Evolutionary conservation across 1,140 invertebrate species (phyloP).

Genomic region (Drosophila bifasciata): DNA sequence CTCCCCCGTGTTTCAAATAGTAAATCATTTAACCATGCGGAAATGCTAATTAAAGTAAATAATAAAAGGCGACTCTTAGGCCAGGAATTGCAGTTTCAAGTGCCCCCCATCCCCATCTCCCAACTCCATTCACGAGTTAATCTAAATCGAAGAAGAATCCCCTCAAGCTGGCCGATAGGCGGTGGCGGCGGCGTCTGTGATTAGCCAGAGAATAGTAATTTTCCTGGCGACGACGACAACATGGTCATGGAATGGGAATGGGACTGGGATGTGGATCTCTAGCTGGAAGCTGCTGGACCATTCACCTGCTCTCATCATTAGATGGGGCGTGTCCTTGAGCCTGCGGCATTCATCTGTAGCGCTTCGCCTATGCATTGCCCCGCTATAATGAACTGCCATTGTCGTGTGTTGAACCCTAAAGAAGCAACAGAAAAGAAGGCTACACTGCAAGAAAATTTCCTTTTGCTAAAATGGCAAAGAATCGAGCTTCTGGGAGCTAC

Average conservation of each 20-base stretch:
- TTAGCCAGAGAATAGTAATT: slow-evolving; percentile 68
- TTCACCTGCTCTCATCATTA: slow-evolving; percentile 67
- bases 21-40: slow-evolving; percentile 49
- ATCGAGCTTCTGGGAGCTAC: too few species aligned
- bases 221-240: slow-evolving; percentile 41
- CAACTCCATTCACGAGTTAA: slow-evolving; percentile 3
- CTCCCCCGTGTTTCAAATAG: slow-evolving; percentile 8
- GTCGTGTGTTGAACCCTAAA: slow-evolving; percentile 52
- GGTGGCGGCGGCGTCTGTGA: slow-evolving; percentile 72
- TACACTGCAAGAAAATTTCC: slow-evolving; percentile 9
- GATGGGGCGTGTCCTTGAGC: slow-evolving; percentile 69
- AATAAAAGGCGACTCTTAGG: slow-evolving; percentile 54
- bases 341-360: slow-evolving; percentile 37
- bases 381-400: slow-evolving; percentile 53
- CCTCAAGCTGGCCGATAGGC: slow-evolving; percentile 35
- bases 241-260: slow-evolving; percentile 18
- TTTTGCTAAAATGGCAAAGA: neutral
- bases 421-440: slow-evolving; percentile 12
- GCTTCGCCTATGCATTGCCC: slow-evolving; percentile 45
- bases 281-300: slow-evolving; percentile 44
- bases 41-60: slow-evolving; percentile 83
- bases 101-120: slow-evolving; percentile 1
- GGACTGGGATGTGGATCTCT: slow-evolving; percentile 1
- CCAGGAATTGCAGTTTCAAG: slow-evolving; percentile 31
- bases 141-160: neutral